A percentile compares a stretch with the other conserved stretches of the same genome.
Evolutionary conservation across 1,140 invertebrate species (phyloP).

Genomic region (Drosophila repletoides): DNA sequence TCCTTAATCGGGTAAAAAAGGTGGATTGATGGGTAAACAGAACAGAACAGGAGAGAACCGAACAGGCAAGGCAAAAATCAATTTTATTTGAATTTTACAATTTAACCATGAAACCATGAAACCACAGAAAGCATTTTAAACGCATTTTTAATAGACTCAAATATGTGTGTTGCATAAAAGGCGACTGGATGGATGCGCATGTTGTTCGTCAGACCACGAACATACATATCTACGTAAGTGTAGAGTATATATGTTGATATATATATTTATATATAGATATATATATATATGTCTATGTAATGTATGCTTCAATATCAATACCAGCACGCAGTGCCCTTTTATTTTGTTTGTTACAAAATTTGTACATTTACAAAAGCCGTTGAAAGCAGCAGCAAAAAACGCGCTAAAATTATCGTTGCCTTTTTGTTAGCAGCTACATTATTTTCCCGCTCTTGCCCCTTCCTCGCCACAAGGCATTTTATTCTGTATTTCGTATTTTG

Average conservation of each 20-base stretch:
- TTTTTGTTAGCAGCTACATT: constrained; percentile 18
- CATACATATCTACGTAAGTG: not conserved
- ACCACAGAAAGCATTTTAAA: constrained; percentile 82
- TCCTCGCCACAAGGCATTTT: constrained; percentile 44
- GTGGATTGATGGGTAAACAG: constrained; percentile 26
- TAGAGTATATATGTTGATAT: not conserved
- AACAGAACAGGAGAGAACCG: too few species aligned
- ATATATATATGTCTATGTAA: constrained; percentile 29
- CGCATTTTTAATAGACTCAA: constrained; percentile 83
- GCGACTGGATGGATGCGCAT: constrained; percentile 10
- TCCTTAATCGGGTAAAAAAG: not conserved
- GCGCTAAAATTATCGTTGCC: constrained; percentile 67
- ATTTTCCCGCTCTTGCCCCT: not conserved
- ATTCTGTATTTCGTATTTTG: too few species aligned
- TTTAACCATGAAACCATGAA: constrained; percentile 81
- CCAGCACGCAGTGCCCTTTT: constrained; percentile 55
- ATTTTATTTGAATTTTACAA: constrained; percentile 81
- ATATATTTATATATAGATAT: not conserved
- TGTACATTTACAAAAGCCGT: constrained; percentile 73
- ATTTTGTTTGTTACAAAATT: constrained; percentile 79
- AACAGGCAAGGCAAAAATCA: constrained; percentile 75
- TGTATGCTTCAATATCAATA: constrained; percentile 51
- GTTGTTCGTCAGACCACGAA: not conserved
- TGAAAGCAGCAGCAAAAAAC: constrained; percentile 52
- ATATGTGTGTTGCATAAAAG: constrained; percentile 78